Conservation (phyloP, 1,140 invertebrate genomes). For the Physella acuta region DNA sequence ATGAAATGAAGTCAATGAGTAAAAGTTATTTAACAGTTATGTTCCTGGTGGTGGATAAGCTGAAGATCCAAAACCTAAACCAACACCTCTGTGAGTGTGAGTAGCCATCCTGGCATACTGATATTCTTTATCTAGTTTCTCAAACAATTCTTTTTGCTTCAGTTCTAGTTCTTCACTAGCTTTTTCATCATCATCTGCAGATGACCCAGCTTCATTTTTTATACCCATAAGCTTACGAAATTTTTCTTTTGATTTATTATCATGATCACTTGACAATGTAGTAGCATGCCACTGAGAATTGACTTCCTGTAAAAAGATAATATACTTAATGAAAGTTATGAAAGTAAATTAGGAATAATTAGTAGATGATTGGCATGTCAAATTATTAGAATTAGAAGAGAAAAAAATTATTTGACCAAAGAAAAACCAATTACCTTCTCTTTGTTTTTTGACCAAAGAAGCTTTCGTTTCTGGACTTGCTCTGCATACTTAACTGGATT, state of each 20-base stretch:
- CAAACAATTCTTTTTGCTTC: conserved; percentile 88
- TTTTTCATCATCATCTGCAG: conserved; percentile 54
- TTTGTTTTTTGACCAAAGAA: conserved; percentile 74
- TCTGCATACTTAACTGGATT: conserved; percentile 83
- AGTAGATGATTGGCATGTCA: too few relatives aligned
- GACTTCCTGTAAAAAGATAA: conserved; percentile 33
- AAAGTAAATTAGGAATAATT: neutral
- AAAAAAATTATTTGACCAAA: too few relatives aligned
- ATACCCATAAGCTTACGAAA: conserved; percentile 96
- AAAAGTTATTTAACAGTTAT: too few relatives aligned
- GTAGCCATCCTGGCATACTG: conserved; percentile 89
- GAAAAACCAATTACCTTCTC: conserved; percentile 62
- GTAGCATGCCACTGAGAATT: conserved; percentile 50
- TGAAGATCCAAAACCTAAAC: conserved; percentile 74
- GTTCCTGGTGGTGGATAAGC: neutral
- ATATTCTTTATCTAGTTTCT: conserved; percentile 89
- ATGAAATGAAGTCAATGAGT: too few relatives aligned
- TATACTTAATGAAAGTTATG: neutral
- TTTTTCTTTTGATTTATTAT: conserved; percentile 89
- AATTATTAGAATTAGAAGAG: too few relatives aligned
- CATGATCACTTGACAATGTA: conserved; percentile 83
- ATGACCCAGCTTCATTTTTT: conserved; percentile 66
- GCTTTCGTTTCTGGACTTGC: conserved; percentile 84
- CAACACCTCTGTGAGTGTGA: conserved; percentile 89
- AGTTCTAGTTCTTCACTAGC: conserved; percentile 47